phyloP scores from a whole-genome alignment of 2,113 vertebrate species.

The Brachyistius frenatus region DNA sequence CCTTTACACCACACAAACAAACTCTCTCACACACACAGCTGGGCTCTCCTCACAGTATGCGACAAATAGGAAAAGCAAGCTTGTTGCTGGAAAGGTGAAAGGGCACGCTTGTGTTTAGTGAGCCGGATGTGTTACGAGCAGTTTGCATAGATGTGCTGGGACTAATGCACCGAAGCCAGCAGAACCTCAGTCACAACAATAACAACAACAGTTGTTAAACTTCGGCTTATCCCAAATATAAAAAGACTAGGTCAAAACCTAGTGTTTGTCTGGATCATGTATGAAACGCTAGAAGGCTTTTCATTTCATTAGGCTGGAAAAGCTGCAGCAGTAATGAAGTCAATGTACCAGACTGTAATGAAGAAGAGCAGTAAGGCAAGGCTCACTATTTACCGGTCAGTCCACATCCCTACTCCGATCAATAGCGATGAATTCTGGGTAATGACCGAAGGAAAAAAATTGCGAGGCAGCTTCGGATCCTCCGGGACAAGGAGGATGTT shows the following conservation, averaged over 20 bases:
- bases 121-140: constrained; percentile 23
- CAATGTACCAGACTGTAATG: no score
- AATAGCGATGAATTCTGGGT: no score
- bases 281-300: no score
- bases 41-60: constrained; percentile 45
- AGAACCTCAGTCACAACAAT: background rate
- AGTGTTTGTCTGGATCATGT: no score
- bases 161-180: background rate
- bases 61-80: constrained; percentile 61
- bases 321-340: no score
- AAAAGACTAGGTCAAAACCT: background rate
- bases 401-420: no score
- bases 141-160: constrained; percentile 3
- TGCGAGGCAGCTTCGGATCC: no score
- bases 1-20: constrained; percentile 40
- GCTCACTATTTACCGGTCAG: no score
- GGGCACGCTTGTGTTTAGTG: constrained; percentile 39
- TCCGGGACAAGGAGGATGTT: no score
- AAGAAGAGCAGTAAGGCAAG: no score
- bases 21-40: constrained; percentile 19
- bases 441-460: no score
- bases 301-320: no score
- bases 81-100: constrained; percentile 63
- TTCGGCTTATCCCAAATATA: background rate
- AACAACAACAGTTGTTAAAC: background rate